A percentile compares a stretch with the other conserved stretches of the same genome.
Evolutionary conservation across 1,140 invertebrate species (phyloP).

Genomic region (Goniozus legneri): DNA sequence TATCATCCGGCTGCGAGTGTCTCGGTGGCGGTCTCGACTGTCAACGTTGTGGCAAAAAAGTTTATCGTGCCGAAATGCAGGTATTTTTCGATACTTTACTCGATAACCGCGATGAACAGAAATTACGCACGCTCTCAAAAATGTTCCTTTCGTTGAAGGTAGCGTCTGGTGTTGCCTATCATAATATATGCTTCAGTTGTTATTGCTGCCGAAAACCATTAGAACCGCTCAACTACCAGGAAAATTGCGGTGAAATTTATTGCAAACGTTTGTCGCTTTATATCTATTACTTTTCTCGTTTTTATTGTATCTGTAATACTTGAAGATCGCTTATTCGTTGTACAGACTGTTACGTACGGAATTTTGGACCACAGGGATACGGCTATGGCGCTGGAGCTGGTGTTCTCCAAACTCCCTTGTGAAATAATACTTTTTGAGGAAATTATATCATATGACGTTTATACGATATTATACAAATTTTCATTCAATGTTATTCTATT

Average conservation of each 20-base stretch:
- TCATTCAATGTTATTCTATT: not conserved
- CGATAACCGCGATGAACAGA: too few species aligned
- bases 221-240: constrained; percentile 51
- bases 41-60: constrained; percentile 42
- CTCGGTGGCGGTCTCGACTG: constrained; percentile 41
- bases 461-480: not conserved
- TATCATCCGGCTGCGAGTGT: constrained; percentile 30
- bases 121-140: too few species aligned
- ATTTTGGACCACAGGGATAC: constrained; percentile 46
- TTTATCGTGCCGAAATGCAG: constrained; percentile 47
- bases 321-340: not conserved
- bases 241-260: constrained; percentile 54
- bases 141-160: constrained; percentile 23
- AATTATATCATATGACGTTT: not conserved
- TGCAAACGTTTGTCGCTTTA: constrained; percentile 51
- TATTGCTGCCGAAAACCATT: constrained; percentile 54
- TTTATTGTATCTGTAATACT: too few species aligned
- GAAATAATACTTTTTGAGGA: constrained; percentile 8
- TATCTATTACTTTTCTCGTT: not conserved
- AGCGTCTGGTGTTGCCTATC: constrained; percentile 49
- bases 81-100: too few species aligned
- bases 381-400: constrained; percentile 40
- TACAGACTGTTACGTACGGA: constrained; percentile 44
- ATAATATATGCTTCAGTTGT: constrained; percentile 55
- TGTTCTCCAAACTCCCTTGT: constrained; percentile 41